Base-by-base conservation (phyloP, 2,113 vertebrate genomes). In the Dolichotis patagonum region DNA sequence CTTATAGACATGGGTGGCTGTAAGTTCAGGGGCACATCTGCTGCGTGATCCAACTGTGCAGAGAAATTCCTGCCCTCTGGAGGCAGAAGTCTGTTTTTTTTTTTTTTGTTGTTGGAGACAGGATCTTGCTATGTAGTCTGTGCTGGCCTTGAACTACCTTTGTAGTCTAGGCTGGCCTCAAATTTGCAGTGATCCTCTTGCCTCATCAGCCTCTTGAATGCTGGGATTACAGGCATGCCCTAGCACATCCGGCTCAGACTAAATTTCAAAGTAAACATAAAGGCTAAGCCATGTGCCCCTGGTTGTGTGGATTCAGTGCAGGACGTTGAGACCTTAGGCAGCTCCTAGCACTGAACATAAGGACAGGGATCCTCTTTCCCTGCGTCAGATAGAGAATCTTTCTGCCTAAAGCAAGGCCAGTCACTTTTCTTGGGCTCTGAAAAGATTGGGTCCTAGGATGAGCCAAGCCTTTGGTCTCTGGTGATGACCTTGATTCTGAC, bases 401-500 rank as follows among this genome's bases (percentile, higher is more conserved):
- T 0, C 46, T 77, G 43, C 60, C 81, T 71, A 12, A 12, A 22
- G 13, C 30, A 32, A 52, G 82, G 65, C 17, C 17, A n/a, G 52
- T 43, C 32, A 13, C 46, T 65, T 89, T 14, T 95, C 28, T n/a
- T 4, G 35, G 56, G 46, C 22, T 86, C 65, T 30, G 16, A 24
- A 54, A 69, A 90, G 90, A 41, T 86, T 75, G 87, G 81, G 65
- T 78, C 26, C 20, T 77, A 24, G 67, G 3, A 58, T 32, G 73
- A 96, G 46, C 46, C 52, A 46, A 16, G 8, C 52, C 67, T 58
- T 95, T 78, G 86, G 32, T 56, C 32, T 88, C 56, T 85, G 43
- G 16, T 94, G 32, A 62, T 69, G 28, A 75, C 83, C 41, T 88
- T 80, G 82, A 71, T 63, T 82, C 87, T 90, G 92, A 82, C n/a